Conservation (phyloP, 1,140 invertebrate species). For the Listronotus oregonensis region DNA sequence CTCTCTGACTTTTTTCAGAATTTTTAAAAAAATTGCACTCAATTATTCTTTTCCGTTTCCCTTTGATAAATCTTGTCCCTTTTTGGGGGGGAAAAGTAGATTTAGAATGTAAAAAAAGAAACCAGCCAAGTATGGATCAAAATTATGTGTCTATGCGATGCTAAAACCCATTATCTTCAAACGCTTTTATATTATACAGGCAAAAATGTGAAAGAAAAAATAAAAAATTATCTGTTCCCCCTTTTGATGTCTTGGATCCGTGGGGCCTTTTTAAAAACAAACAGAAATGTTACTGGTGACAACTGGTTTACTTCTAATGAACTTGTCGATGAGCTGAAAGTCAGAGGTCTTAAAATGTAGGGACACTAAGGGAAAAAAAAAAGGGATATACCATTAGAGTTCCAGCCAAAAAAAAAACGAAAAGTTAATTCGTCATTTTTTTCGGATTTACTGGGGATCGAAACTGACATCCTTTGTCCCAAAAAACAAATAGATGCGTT, state of each 20-base stretch:
- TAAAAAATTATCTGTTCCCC: slow-evolving; percentile 21
- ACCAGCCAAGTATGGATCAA: slow-evolving; percentile 24
- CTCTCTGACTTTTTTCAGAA: slow-evolving; percentile 28
- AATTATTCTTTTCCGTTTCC: slow-evolving; percentile 13
- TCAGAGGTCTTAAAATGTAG: slow-evolving; percentile 11
- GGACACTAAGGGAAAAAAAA: slow-evolving; percentile 18
- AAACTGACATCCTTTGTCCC: slow-evolving; percentile 23
- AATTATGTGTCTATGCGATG: slow-evolving; percentile 17
- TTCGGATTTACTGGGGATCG: slow-evolving; percentile 27
- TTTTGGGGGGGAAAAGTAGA: slow-evolving; percentile 15
- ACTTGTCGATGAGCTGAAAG: slow-evolving; percentile 10
- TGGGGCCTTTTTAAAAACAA: slow-evolving; percentile 22
- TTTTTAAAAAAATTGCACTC: slow-evolving; percentile 27
- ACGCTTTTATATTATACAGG: slow-evolving; percentile 23
- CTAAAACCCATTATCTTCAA: slow-evolving; percentile 18
- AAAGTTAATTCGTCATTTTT: slow-evolving; percentile 6
- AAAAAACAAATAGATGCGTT: slow-evolving; percentile 37
- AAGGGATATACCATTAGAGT: slow-evolving; percentile 15
- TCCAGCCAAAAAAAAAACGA: slow-evolving; percentile 4
- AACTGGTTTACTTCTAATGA: slow-evolving; percentile 21
- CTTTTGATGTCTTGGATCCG: slow-evolving; percentile 23
- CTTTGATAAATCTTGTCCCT: slow-evolving; percentile 19
- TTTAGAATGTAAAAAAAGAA: slow-evolving; percentile 29
- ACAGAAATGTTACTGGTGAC: slow-evolving; percentile 22
- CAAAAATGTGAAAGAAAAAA: slow-evolving; percentile 4